Conservation (phyloP, 2,888 invertebrate genomes). For the Hololepta plana region DNA sequence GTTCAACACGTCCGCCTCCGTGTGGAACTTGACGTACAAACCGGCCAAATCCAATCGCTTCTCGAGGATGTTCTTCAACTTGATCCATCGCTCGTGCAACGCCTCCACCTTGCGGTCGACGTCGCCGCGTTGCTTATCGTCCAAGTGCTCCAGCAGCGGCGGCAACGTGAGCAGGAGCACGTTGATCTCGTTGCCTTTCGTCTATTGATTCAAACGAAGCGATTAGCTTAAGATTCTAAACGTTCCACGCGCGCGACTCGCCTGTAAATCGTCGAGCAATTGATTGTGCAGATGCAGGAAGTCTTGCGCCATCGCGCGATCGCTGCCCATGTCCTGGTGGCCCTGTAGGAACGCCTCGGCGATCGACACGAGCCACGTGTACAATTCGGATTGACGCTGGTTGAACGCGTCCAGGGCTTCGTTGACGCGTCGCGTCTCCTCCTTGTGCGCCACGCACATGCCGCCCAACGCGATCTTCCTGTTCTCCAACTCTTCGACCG, state of each 20-base stretch:
- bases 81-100: slow-evolving; percentile 42
- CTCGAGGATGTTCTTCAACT: slow-evolving; percentile 38
- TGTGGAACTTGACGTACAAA: slow-evolving; percentile 53
- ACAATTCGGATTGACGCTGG: slow-evolving; percentile 47
- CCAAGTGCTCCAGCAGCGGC: slow-evolving; percentile 40
- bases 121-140: slow-evolving; percentile 42
- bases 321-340: slow-evolving; percentile 57
- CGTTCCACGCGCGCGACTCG: slow-evolving; percentile 18
- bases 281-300: slow-evolving; percentile 57
- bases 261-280: slow-evolving; percentile 53
- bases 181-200: slow-evolving; percentile 49
- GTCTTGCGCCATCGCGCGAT: slow-evolving; percentile 44
- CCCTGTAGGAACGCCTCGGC: slow-evolving; percentile 55
- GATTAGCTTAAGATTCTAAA: slow-evolving; percentile 6
- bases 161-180: slow-evolving; percentile 42
- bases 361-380: slow-evolving; percentile 56
- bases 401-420: slow-evolving; percentile 48
- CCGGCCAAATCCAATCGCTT: slow-evolving; percentile 46
- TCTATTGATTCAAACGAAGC: slow-evolving; percentile 29
- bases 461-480: slow-evolving; percentile 45
- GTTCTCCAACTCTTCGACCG: slow-evolving; percentile 56
- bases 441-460: slow-evolving; percentile 45
- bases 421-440: slow-evolving; percentile 50
- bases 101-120: slow-evolving; percentile 43
- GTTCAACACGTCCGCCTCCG: slow-evolving; percentile 44